Evolutionary conservation across 2,888 invertebrate genomes (phyloP), one percentile per base, ranked within the genome.

Genomic region (Ormyrus labotus): DNA sequence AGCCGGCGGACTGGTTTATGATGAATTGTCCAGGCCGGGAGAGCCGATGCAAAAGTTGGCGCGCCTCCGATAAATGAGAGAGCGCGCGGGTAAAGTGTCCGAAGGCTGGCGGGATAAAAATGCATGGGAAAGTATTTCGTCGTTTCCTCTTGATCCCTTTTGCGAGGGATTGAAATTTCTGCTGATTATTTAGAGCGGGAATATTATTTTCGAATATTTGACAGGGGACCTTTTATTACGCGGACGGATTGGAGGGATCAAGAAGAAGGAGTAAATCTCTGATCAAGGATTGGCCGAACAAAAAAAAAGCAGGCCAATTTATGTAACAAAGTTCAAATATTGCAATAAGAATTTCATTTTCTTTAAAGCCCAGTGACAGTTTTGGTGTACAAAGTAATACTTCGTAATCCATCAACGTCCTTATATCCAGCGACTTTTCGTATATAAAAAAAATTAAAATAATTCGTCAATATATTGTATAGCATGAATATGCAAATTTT

Each of bases 1-100:
- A 81, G 69, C 71, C 73, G 73, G 60, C 73, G 45, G 73, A 81
- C 81, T 81, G 77, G 81, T 81, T 81, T 81, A 73, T 74, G 81
- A 81, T 81, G 81, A 77, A 81, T 81, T 74, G 73, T 81, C 77
- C 63, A 19, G 68, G 58, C 48, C 68, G 75, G 2, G 51, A 57
- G 57, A 76, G 75, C 10, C 67, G 51, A 76, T 80, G 70, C 57
- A 67, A 67, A 55, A 75, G 68, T 63, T 69, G 47, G 63, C 69
- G 50, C 65, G 50, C 10, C 47, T n/a, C 55, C 58, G 51, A 74
- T 69, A 67, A 67, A 72, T 67, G 58, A 51, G n/a, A 50, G 53
- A 77, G 61, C n/a, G 45, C 19, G 61, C 2, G 19, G 60, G 19
- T 19, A 19, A 19, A 19, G 2, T 19, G 19, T 19, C 19, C 2